phyloP scores from a whole-genome alignment of 1,140 invertebrate genomes.

The Pseudomyrmex cubaensis region DNA sequence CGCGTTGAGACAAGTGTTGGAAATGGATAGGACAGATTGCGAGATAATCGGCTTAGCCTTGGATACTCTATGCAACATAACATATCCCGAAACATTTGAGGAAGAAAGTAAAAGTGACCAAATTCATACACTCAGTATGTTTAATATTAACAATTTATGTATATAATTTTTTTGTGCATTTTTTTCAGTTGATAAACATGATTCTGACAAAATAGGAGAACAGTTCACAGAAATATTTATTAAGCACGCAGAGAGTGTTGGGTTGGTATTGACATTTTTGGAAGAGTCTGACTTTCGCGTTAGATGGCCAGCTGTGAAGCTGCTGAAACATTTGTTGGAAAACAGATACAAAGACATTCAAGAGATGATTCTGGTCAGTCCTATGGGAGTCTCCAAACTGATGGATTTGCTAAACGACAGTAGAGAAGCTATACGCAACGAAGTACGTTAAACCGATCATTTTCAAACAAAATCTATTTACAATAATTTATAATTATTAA shows the following conservation, averaged over 20 bases:
- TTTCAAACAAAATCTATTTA: not conserved
- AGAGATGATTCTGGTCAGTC: constrained; percentile 96
- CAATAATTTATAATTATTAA: too few species aligned
- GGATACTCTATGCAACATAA: constrained; percentile 96
- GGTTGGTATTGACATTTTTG: constrained; percentile 93
- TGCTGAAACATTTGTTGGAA: constrained; percentile 92
- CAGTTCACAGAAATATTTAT: constrained; percentile 99
- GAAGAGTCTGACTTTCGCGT: constrained; percentile 98
- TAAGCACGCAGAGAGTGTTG: constrained; percentile 95
- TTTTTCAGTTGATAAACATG: constrained; percentile 83
- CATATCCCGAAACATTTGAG: constrained; percentile 93
- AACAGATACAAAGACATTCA: constrained; percentile 97
- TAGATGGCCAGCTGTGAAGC: constrained; percentile 93
- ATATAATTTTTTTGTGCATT: constrained; percentile 9
- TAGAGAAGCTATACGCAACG: constrained; percentile 98
- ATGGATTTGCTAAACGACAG: constrained; percentile 98
- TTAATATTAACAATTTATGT: too few species aligned
- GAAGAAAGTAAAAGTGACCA: constrained; percentile 88
- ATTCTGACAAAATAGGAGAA: constrained; percentile 89
- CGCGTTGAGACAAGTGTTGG: constrained; percentile 92
- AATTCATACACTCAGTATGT: too few species aligned
- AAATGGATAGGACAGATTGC: constrained; percentile 93
- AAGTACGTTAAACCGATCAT: constrained; percentile 87
- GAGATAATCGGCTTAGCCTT: constrained; percentile 97
- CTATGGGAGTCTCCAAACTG: constrained; percentile 98